These are phyloP conservation scores for Oryzias curvinotus DNA, from an alignment of 2,113 vertebrate genomes.

Conservation along the genomic window DNA sequence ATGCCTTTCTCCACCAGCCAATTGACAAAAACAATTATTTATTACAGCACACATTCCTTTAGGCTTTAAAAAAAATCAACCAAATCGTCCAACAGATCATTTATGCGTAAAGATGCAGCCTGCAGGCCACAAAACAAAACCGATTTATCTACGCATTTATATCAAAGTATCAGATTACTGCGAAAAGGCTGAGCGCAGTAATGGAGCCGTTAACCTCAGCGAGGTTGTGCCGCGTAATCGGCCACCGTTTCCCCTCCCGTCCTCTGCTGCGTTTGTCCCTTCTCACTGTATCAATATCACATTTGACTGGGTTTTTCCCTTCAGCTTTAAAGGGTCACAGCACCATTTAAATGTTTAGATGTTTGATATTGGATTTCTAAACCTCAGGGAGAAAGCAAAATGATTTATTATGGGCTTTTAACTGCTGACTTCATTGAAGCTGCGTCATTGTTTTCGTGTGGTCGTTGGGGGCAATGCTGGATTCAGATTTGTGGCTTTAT, in stretches of 20 bases:
- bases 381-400: slow-evolving; percentile 28
- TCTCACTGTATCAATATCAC: slow-evolving; percentile 26
- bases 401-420: slow-evolving; percentile 46
- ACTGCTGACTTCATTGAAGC: slow-evolving; percentile 19
- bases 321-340: slow-evolving; percentile 39
- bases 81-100: background rate
- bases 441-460: slow-evolving; percentile 1
- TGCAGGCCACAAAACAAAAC: slow-evolving; percentile 13
- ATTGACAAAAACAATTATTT: too few species aligned
- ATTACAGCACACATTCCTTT: too few species aligned
- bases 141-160: slow-evolving; percentile 24
- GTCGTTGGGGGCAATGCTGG: background rate
- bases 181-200: slow-evolving; percentile 28
- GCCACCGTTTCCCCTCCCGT: slow-evolving; percentile 12
- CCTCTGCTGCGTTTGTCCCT: slow-evolving; percentile 21
- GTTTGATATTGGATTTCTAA: slow-evolving; percentile 50
- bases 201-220: slow-evolving; percentile 15
- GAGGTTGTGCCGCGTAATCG: slow-evolving; percentile 12
- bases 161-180: slow-evolving; percentile 23
- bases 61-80: too few species aligned
- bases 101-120: slow-evolving; percentile 20
- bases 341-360: slow-evolving; percentile 51
- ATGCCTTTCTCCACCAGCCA: too few species aligned
- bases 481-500: background rate
- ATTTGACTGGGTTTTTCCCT: slow-evolving; percentile 23